Evolutionary conservation across 2,113 vertebrate species (phyloP).

Genomic region (Casuarius casuarius): DNA sequence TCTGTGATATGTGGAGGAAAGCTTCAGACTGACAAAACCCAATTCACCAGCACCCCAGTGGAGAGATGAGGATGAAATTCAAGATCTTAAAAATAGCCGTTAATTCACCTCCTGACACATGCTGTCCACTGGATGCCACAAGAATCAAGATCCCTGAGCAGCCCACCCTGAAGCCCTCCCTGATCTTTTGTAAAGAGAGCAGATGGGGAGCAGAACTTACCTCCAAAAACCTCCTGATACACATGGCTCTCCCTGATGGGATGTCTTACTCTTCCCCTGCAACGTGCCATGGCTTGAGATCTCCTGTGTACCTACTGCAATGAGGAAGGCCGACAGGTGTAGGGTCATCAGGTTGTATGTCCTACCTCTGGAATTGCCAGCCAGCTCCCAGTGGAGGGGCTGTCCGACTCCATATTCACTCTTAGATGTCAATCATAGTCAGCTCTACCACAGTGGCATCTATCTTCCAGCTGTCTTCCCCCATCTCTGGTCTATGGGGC

Average conservation of each 20-base stretch:
- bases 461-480: not conserved
- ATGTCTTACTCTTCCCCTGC: not conserved
- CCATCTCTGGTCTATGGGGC: not conserved
- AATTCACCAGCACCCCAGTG: not conserved
- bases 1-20: not conserved
- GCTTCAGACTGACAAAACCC: not conserved
- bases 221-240: not conserved
- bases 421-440: not conserved
- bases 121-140: not conserved
- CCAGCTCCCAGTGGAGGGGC: not conserved
- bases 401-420: not conserved
- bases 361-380: not conserved
- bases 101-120: not conserved
- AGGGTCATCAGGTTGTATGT: not conserved
- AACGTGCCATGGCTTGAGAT: not conserved
- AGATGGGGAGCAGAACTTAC: conserved; percentile 51
- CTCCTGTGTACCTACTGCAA: not conserved
- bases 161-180: not conserved
- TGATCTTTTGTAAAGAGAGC: not conserved
- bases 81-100: not conserved
- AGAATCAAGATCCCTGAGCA: not conserved
- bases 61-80: not conserved
- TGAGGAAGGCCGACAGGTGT: not conserved
- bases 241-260: not conserved
- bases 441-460: not conserved